Percentiles rank a stretch among this genome's conserved stretches.
Conservation (phyloP, 2,888 invertebrate species). For the Trissoscelio sp. region DNA sequence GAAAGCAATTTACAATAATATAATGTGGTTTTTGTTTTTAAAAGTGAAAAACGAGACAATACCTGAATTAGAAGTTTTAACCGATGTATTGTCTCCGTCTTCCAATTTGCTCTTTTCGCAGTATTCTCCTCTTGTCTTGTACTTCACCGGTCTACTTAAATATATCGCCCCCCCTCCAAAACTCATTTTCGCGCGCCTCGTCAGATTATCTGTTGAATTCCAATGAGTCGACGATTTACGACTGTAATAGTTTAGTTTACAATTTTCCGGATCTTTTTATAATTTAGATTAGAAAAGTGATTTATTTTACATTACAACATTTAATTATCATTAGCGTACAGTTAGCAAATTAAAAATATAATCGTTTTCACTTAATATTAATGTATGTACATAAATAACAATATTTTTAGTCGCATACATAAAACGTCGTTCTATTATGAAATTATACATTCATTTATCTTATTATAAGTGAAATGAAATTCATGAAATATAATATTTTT, state of each 20-base stretch:
- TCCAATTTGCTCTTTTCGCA: slow-evolving; percentile 62
- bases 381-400: neutral
- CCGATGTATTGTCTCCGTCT: slow-evolving; percentile 51
- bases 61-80: slow-evolving; percentile 50
- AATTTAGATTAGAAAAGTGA: neutral
- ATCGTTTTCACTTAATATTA: neutral
- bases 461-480: too few relatives aligned
- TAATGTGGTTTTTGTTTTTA: too few relatives aligned
- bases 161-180: slow-evolving; percentile 55
- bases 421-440: too few relatives aligned
- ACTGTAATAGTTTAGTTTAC: neutral
- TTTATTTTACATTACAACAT: neutral
- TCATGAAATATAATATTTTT: too few relatives aligned
- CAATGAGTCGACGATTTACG: slow-evolving; percentile 16
- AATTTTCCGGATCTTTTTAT: neutral
- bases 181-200: slow-evolving; percentile 31
- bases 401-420: too few relatives aligned
- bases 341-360: slow-evolving; percentile 1
- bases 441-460: too few relatives aligned
- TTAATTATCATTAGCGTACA: slow-evolving; percentile 10
- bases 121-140: slow-evolving; percentile 41
- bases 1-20: too few relatives aligned
- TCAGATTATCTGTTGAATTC: slow-evolving; percentile 43
- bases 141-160: slow-evolving; percentile 41
- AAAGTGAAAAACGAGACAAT: slow-evolving; percentile 49